These are phyloP conservation scores for Pseudobourletiella spinata DNA, from an alignment of 1,140 invertebrate genomes.

Conservation along the genomic window DNA sequence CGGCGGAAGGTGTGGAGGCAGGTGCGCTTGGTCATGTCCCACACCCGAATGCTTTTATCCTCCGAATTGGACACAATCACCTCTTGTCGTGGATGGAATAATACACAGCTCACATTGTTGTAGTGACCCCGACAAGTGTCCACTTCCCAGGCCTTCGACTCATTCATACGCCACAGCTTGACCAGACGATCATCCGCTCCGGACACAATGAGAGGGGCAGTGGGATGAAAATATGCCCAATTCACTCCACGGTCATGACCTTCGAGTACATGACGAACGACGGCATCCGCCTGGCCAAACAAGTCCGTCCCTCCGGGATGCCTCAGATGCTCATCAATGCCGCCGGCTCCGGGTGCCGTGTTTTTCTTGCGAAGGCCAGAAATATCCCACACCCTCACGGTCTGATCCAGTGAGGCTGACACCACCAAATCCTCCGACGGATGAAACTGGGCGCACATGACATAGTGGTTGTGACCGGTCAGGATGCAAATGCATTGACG, in stretches of 20 bases:
- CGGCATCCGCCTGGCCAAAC: constrained; percentile 93
- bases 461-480: constrained; percentile 98
- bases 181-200: constrained; percentile 96
- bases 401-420: constrained; percentile 95
- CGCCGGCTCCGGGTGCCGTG: constrained; percentile 81
- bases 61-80: constrained; percentile 95
- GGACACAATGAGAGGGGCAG: constrained; percentile 88
- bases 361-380: constrained; percentile 90
- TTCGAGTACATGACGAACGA: constrained; percentile 96
- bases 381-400: constrained; percentile 98
- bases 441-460: constrained; percentile 99
- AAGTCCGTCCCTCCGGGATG: constrained; percentile 85
- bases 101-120: constrained; percentile 96
- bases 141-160: constrained; percentile 97
- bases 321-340: constrained; percentile 71
- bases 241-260: constrained; percentile 97
- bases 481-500: constrained; percentile 92
- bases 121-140: constrained; percentile 98
- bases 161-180: constrained; percentile 99
- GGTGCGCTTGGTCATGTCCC: constrained; percentile 98
- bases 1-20: constrained; percentile 90
- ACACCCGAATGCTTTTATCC: constrained; percentile 95
- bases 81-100: constrained; percentile 96
- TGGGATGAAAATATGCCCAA: constrained; percentile 95
- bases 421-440: constrained; percentile 93